Evolutionary conservation across 2,888 invertebrate species (phyloP).

Genomic region (Rhyacophila evoluta): DNA sequence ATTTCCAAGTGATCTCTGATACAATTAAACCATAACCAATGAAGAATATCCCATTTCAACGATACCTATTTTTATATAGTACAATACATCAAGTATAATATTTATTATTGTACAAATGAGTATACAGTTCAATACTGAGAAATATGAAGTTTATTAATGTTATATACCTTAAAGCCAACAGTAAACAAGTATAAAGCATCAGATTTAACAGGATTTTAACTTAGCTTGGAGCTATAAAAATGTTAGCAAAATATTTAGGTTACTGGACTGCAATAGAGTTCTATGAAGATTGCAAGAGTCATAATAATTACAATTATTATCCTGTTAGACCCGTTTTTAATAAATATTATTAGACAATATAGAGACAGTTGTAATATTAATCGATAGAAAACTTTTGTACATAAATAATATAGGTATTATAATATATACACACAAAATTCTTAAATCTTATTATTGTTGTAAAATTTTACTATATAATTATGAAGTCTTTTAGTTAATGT

Average conservation of each 20-base stretch:
- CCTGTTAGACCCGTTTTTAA: neutral
- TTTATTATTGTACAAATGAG: no score
- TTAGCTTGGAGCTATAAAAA: neutral
- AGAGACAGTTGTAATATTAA: neutral
- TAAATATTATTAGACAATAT: neutral
- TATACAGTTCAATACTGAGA: no score
- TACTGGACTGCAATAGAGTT: neutral
- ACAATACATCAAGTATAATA: neutral
- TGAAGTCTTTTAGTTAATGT: neutral
- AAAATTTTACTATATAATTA: neutral
- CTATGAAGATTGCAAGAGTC: neutral
- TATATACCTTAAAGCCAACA: neutral
- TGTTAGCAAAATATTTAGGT: neutral
- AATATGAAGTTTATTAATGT: no score
- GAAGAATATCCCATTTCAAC: no score
- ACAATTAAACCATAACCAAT: neutral
- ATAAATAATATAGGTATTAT: neutral
- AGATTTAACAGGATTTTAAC: neutral
- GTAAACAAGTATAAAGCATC: neutral
- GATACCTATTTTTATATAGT: no score
- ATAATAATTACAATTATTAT: neutral
- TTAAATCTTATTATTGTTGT: neutral
- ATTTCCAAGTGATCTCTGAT: neutral
- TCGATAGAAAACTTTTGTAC: neutral
- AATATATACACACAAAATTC: neutral